These are phyloP conservation scores for Platichthys flesus DNA, from an alignment of 2,113 vertebrate genomes.

Conservation along the genomic window DNA sequence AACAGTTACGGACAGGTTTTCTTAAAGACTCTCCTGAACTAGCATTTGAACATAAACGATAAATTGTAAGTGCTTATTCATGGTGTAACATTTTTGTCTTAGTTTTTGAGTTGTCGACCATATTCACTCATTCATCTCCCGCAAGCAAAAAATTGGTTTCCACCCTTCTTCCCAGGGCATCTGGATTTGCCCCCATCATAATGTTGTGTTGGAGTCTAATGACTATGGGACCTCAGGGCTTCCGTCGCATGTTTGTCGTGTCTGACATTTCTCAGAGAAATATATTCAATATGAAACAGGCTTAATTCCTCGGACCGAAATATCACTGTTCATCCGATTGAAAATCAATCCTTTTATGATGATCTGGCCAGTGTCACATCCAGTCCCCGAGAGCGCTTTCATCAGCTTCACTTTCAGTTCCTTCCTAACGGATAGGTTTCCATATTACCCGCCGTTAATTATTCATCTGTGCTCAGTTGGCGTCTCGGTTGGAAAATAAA, in stretches of 20 bases:
- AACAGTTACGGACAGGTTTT: not conserved
- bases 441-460: conserved; percentile 79
- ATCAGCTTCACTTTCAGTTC: conserved; percentile 75
- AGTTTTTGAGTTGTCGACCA: not conserved
- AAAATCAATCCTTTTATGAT: conserved; percentile 57
- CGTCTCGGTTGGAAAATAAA: conserved; percentile 73
- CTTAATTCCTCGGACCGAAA: conserved; percentile 23
- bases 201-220: conserved; percentile 13
- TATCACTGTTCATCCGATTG: conserved; percentile 55
- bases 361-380: conserved; percentile 42
- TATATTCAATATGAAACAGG: conserved; percentile 12
- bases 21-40: not conserved
- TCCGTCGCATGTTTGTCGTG: conserved; percentile 23
- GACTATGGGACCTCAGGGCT: conserved; percentile 1
- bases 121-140: not conserved
- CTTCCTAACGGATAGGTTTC: conserved; percentile 72
- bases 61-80: not conserved
- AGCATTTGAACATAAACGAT: not conserved
- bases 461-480: conserved; percentile 73
- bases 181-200: conserved; percentile 9
- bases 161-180: conserved; percentile 8
- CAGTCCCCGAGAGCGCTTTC: conserved; percentile 39
- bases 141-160: not conserved
- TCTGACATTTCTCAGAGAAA: conserved; percentile 26
- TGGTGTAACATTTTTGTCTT: not conserved